Percentiles rank a stretch among this genome's conserved stretches.
Evolutionary conservation across 35 echinoderm and acorn worm genomes (phyloP).

Genomic region (Nesometra sesokonis): DNA sequence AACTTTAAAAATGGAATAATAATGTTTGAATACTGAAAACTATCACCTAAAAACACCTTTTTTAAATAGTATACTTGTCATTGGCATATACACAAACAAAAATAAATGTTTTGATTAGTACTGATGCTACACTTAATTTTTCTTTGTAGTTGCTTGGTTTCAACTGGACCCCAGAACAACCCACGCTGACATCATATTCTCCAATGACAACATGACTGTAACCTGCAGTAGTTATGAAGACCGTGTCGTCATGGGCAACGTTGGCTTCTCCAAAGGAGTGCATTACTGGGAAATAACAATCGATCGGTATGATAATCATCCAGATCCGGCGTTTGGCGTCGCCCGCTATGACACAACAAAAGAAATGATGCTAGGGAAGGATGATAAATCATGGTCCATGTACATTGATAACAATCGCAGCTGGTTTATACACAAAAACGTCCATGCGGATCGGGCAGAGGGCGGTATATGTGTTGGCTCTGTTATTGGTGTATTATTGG

Average conservation of each 20-base stretch:
- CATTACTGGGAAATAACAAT: slow-evolving; percentile 99
- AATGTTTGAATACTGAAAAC: too few relatives aligned
- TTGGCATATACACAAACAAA: too few relatives aligned
- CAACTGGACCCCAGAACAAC: slow-evolving; percentile 83
- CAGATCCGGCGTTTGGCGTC: slow-evolving; percentile 90
- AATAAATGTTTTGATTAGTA: not conserved
- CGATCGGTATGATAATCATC: slow-evolving; percentile 97
- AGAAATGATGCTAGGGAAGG: slow-evolving; percentile 91
- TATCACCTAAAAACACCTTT: too few relatives aligned
- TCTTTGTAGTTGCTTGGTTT: slow-evolving; percentile 87
- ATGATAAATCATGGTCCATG: slow-evolving; percentile 99
- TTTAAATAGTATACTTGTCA: too few relatives aligned
- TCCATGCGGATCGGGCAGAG: slow-evolving; percentile 76
- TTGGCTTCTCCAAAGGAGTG: slow-evolving; percentile 91
- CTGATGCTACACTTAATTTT: slow-evolving; percentile 10
- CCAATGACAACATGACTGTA: slow-evolving; percentile 92
- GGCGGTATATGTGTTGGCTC: slow-evolving; percentile 85
- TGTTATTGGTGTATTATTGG: slow-evolving; percentile 84
- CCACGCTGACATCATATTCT: slow-evolving; percentile 84
- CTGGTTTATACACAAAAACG: slow-evolving; percentile 98
- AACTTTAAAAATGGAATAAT: too few relatives aligned
- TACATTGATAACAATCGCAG: slow-evolving; percentile 97
- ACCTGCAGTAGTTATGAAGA: slow-evolving; percentile 90
- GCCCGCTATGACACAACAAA: slow-evolving; percentile 72
- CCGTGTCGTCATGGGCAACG: slow-evolving; percentile 79